These are phyloP conservation scores for Odontocolon sp. DNA, from an alignment of 2,888 invertebrate species.

Conservation along the genomic window DNA sequence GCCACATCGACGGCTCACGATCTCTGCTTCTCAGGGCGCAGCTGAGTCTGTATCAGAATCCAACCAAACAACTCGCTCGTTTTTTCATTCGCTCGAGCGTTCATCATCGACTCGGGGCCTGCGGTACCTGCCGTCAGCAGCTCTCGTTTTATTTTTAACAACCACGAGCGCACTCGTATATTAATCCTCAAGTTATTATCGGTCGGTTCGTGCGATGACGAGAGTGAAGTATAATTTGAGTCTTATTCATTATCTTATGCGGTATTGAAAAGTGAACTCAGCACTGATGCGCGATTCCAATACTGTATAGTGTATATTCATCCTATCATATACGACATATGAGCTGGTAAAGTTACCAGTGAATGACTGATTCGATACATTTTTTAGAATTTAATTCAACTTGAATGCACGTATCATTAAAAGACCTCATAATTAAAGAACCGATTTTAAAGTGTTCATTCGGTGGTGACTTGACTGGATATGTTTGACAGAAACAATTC, in stretches of 20 bases:
- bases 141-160: neutral
- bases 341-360: too few species aligned
- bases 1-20: neutral
- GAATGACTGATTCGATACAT: too few species aligned
- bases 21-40: slow-evolving; percentile 5
- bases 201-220: slow-evolving; percentile 1
- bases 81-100: neutral
- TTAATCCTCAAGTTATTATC: slow-evolving; percentile 30
- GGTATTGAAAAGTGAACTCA: slow-evolving; percentile 4
- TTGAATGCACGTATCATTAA: too few species aligned
- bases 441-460: too few species aligned
- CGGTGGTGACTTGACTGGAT: too few species aligned
- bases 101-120: slow-evolving; percentile 7
- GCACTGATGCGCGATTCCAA: neutral
- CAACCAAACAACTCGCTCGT: neutral
- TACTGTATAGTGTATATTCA: neutral
- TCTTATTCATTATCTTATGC: slow-evolving; percentile 19
- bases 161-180: neutral
- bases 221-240: slow-evolving; percentile 10
- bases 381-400: too few species aligned
- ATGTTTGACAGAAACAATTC: too few species aligned
- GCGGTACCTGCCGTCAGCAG: slow-evolving; percentile 4
- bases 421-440: too few species aligned
- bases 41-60: slow-evolving; percentile 13
- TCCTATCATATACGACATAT: too few species aligned